Conservation (phyloP, 2,797 vertebrate genomes). For the Xenentodon cancila region DNA sequence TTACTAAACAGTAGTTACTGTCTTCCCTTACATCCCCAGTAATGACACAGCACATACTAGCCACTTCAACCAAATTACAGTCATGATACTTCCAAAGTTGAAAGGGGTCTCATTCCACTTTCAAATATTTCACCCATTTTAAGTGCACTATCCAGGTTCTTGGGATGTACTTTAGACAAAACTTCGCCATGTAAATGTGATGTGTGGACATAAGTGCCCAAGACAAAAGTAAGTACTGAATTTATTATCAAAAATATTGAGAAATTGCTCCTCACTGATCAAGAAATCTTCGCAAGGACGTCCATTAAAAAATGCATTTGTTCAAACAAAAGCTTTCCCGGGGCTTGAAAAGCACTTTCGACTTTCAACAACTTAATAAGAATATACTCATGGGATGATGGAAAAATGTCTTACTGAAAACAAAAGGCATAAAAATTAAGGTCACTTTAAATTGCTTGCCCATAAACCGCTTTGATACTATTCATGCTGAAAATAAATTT, state of each 20-base stretch:
- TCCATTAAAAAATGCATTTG: slow-evolving; percentile 10
- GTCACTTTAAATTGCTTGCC: slow-evolving; percentile 21
- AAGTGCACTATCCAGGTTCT: no score
- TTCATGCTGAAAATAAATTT: slow-evolving; percentile 15
- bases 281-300: not conserved
- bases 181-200: no score
- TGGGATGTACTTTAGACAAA: no score
- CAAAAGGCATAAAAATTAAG: slow-evolving; percentile 20
- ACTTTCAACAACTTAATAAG: slow-evolving; percentile 22
- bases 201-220: no score
- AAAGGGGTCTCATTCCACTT: no score
- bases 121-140: no score
- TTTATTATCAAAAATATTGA: not conserved
- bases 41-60: no score
- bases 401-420: slow-evolving; percentile 19
- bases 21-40: no score
- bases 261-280: not conserved
- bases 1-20: no score
- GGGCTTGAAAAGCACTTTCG: slow-evolving; percentile 21
- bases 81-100: no score
- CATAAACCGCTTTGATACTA: slow-evolving; percentile 9
- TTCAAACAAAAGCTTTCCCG: slow-evolving; percentile 2
- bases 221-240: not conserved
- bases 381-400: not conserved
- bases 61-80: no score